Evolutionary conservation across 2,888 invertebrate species (phyloP).

Genomic region (Drosophila demipolita): DNA sequence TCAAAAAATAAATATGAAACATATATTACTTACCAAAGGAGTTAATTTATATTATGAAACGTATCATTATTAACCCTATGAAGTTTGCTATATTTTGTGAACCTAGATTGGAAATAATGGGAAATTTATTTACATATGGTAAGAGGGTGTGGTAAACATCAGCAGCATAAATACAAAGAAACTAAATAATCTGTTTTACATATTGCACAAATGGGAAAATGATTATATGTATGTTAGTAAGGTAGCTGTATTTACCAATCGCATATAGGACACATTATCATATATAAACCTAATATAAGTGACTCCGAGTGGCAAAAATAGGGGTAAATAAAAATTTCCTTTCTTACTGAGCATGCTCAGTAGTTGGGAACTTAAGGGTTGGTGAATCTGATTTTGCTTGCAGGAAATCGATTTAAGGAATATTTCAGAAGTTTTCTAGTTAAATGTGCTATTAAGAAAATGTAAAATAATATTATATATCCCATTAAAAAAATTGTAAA

Average conservation of each 20-base stretch:
- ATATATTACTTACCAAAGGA: background rate
- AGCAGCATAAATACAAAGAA: background rate
- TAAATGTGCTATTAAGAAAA: slow-evolving; percentile 54
- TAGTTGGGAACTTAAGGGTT: slow-evolving; percentile 35
- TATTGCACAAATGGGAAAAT: no score
- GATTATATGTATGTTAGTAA: background rate
- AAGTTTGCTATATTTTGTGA: background rate
- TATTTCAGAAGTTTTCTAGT: slow-evolving; percentile 54
- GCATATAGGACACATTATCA: background rate
- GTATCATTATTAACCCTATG: no score
- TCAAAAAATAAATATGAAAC: background rate
- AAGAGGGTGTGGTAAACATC: slow-evolving; percentile 6
- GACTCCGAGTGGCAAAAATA: slow-evolving; percentile 11
- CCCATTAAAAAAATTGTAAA: slow-evolving; percentile 1
- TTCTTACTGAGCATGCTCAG: slow-evolving; percentile 60
- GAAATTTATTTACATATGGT: background rate
- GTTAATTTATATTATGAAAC: background rate
- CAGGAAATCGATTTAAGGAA: slow-evolving; percentile 67
- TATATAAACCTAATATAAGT: slow-evolving; percentile 1
- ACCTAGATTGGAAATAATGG: slow-evolving; percentile 3
- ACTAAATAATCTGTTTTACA: background rate
- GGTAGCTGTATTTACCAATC: background rate
- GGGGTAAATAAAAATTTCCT: slow-evolving; percentile 29
- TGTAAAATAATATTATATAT: slow-evolving; percentile 27
- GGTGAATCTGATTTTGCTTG: slow-evolving; percentile 42